Conservation (phyloP, 2,797 vertebrate species). For the Otolemur crassicaudatus region DNA sequence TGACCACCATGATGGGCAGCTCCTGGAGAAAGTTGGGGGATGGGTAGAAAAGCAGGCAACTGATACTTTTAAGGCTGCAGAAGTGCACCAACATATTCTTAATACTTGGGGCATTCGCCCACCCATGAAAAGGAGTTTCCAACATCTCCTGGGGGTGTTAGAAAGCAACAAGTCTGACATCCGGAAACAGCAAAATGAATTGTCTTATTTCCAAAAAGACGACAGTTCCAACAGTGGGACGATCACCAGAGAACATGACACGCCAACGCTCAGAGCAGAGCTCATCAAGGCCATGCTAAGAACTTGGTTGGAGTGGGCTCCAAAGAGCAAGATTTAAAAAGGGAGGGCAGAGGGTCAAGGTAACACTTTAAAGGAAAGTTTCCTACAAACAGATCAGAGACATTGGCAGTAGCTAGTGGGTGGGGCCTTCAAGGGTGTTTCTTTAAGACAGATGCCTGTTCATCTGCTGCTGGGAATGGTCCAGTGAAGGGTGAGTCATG, state of each 20-base stretch:
- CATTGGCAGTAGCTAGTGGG: not conserved
- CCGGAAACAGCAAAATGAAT: not conserved
- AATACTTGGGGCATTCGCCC: not conserved
- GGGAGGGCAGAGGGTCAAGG: not conserved
- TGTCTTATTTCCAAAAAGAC: not conserved
- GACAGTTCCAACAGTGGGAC: not conserved
- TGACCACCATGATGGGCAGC: not conserved
- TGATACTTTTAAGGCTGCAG: not conserved
- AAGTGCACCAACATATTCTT: too few species aligned
- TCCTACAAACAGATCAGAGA: not conserved
- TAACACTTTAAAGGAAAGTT: not conserved
- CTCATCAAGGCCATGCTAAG: not conserved
- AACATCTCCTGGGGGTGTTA: not conserved
- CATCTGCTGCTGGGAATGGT: not conserved
- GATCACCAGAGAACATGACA: not conserved
- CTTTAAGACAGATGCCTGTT: not conserved
- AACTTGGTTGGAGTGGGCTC: not conserved
- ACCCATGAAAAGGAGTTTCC: not conserved
- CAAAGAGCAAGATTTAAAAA: not conserved
- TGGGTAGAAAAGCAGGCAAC: not conserved
- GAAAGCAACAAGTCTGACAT: not conserved
- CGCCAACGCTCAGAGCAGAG: not conserved
- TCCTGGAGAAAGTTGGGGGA: not conserved
- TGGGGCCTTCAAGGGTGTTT: not conserved
- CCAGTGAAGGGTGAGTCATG: not conserved